Percentiles rank a stretch among this genome's conserved stretches.
Evolutionary conservation across 2,113 vertebrate species (phyloP).

Genomic region (Machaerirhynchus nigripectus): DNA sequence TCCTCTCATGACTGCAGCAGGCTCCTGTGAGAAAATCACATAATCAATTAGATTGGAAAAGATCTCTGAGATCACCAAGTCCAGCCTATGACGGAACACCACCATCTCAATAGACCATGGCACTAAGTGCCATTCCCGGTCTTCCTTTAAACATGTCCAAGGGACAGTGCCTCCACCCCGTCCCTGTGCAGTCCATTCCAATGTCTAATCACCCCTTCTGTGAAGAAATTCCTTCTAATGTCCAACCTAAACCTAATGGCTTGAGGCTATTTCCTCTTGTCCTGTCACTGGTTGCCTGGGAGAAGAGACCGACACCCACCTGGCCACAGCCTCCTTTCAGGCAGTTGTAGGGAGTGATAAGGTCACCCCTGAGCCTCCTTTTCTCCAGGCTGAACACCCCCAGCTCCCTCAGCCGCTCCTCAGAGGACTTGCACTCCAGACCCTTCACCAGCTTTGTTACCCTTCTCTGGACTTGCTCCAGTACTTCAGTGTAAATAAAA

Average conservation of each 20-base stretch:
- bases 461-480: background rate
- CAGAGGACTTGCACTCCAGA: rapidly evolving
- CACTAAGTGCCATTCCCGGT: too few species aligned
- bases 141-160: background rate
- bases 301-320: rapidly evolving
- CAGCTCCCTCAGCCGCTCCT: background rate
- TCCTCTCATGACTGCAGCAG: rapidly evolving
- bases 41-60: background rate
- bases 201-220: background rate
- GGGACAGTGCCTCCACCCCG: rapidly evolving
- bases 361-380: background rate
- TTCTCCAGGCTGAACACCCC: background rate
- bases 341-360: rapidly evolving
- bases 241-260: background rate
- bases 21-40: background rate
- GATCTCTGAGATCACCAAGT: background rate
- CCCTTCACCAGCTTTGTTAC: background rate
- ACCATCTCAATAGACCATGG: background rate
- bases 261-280: background rate
- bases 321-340: rapidly evolving
- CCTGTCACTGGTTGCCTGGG: background rate
- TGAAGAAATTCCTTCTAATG: background rate
- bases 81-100: background rate
- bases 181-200: background rate
- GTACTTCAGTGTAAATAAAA: background rate